phyloP scores from a whole-genome alignment of 2,888 invertebrate species.

The Leucoma salicis region DNA sequence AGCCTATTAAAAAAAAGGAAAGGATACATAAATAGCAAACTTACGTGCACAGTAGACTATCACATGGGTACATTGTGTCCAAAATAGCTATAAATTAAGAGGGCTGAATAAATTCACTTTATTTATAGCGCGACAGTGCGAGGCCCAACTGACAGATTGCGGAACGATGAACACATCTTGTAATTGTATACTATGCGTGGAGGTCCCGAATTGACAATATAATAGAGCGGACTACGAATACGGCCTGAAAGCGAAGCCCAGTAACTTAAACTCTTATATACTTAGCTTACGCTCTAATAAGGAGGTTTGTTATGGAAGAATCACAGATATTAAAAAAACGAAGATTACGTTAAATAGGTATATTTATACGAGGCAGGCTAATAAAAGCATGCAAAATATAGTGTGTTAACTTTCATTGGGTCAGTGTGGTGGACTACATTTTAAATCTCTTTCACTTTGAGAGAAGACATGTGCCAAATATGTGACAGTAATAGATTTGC shows the following conservation, averaged over 20 bases:
- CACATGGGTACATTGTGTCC: slow-evolving; percentile 56
- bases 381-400: no score
- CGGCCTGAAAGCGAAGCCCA: slow-evolving; percentile 25
- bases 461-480: no score
- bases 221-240: slow-evolving; percentile 51
- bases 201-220: slow-evolving; percentile 72
- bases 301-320: background rate
- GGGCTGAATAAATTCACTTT: slow-evolving; percentile 63
- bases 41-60: slow-evolving; percentile 39
- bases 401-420: no score
- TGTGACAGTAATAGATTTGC: no score
- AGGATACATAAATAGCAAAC: slow-evolving; percentile 12
- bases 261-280: slow-evolving; percentile 10
- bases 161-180: slow-evolving; percentile 73
- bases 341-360: no score
- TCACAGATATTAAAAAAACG: no score
- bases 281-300: slow-evolving; percentile 14
- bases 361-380: no score
- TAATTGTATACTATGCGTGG: slow-evolving; percentile 66
- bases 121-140: slow-evolving; percentile 59
- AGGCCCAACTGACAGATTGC: slow-evolving; percentile 66
- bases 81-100: slow-evolving; percentile 74
- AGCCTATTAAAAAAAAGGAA: background rate
- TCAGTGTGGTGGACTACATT: no score
- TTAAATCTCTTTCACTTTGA: no score